A percentile compares a stretch with the other conserved stretches of the same genome.
Conservation (phyloP, 1,140 invertebrate genomes). For the Lanistes nyassanus region DNA sequence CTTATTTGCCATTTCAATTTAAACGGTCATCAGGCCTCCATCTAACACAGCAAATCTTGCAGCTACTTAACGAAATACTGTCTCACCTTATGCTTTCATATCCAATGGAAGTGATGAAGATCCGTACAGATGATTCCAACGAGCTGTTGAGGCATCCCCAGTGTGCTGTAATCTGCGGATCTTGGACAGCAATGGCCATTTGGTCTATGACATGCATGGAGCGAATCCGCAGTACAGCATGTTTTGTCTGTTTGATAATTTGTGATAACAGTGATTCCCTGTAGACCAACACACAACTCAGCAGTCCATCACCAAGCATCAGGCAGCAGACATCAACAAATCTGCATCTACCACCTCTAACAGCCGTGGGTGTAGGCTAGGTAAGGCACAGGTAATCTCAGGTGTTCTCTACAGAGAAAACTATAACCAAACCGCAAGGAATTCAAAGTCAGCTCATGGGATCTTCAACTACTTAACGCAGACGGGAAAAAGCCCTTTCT, state of each 20-base stretch:
- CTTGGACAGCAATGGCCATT: constrained; percentile 89
- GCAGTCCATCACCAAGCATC: neutral
- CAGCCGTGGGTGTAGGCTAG: too few species aligned
- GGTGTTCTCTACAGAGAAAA: too few species aligned
- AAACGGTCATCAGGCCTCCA: too few species aligned
- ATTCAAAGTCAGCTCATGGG: too few species aligned
- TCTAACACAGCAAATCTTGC: too few species aligned
- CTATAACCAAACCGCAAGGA: too few species aligned
- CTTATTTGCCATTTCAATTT: too few species aligned
- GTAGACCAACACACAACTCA: constrained; percentile 32
- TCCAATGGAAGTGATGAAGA: constrained; percentile 91
- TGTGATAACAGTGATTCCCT: constrained; percentile 89
- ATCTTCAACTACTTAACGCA: too few species aligned
- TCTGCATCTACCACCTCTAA: too few species aligned
- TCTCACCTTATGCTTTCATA: constrained; percentile 68
- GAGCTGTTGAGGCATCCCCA: constrained; percentile 82
- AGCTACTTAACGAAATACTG: neutral
- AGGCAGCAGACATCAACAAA: too few species aligned
- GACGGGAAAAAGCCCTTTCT: too few species aligned
- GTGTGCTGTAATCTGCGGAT: constrained; percentile 93
- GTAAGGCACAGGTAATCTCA: too few species aligned
- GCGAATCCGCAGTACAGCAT: constrained; percentile 87
- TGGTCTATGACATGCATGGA: constrained; percentile 82
- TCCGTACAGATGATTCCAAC: constrained; percentile 84
- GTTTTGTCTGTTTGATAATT: constrained; percentile 95